Evolutionary conservation across 2,113 vertebrate genomes (phyloP).

Genomic region (Pluvialis apricaria): DNA sequence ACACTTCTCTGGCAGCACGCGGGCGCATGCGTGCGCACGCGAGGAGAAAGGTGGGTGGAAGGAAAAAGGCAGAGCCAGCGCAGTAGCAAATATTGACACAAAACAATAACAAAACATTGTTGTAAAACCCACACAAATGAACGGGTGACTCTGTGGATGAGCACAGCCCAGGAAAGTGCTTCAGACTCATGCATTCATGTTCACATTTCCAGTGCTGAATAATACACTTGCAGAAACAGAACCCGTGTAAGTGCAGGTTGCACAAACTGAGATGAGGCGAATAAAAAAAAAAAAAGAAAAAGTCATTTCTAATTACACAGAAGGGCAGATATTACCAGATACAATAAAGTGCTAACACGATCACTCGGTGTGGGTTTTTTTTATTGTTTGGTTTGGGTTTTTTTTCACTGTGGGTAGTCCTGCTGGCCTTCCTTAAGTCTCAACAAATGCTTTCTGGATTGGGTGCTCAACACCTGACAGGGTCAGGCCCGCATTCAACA

Average conservation of each 20-base stretch:
- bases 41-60: constrained; percentile 3
- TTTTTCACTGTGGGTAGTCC: neutral
- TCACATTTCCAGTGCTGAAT: neutral
- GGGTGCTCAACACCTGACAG: neutral
- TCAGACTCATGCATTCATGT: neutral
- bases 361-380: neutral
- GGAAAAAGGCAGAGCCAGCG: neutral
- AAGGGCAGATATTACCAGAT: neutral
- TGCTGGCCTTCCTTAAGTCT: neutral
- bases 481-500: neutral
- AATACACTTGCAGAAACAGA: neutral
- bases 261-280: neutral
- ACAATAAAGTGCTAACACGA: neutral
- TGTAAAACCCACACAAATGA: neutral
- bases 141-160: neutral
- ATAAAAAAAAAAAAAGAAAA: neutral
- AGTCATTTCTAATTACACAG: neutral
- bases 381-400: neutral
- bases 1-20: neutral
- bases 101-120: constrained; percentile 1
- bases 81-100: constrained; percentile 14
- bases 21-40: fast-evolving
- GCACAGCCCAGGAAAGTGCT: neutral
- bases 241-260: neutral
- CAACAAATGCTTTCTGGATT: neutral